phyloP scores from a whole-genome alignment of 2,797 vertebrate species.

The Knipowitschia caucasica region DNA sequence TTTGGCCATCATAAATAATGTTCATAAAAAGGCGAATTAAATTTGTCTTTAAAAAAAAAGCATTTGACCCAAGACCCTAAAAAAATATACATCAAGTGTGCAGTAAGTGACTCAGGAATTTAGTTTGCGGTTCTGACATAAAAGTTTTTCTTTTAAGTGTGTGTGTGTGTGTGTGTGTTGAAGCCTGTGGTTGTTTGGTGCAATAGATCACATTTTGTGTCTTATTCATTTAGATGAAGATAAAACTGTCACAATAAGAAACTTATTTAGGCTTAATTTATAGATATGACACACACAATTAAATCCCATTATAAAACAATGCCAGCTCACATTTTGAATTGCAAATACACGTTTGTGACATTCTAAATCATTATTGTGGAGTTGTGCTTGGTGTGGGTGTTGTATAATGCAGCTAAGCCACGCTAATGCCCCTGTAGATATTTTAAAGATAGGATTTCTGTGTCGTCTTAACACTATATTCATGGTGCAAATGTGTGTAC shows the following conservation, averaged over 20 bases:
- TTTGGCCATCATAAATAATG: too few relatives aligned
- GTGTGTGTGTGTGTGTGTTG: too few relatives aligned
- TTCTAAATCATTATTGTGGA: neutral
- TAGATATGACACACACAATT: neutral
- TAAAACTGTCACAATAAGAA: neutral
- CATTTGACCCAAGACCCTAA: too few relatives aligned
- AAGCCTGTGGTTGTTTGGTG: too few relatives aligned
- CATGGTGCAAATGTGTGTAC: conserved; percentile 45
- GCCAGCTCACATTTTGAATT: neutral
- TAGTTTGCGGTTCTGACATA: too few relatives aligned
- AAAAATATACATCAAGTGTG: too few relatives aligned
- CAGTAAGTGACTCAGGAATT: too few relatives aligned
- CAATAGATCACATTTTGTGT: too few relatives aligned
- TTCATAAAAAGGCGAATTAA: too few relatives aligned
- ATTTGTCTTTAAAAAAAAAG: too few relatives aligned
- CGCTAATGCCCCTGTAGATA: conserved; percentile 14
- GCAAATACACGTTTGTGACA: neutral
- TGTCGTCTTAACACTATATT: conserved; percentile 21
- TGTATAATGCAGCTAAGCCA: conserved; percentile 26
- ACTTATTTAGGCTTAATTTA: neutral
- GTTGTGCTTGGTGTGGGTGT: conserved; percentile 18
- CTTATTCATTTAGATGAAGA: neutral
- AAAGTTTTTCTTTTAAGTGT: too few relatives aligned
- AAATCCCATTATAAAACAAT: neutral
- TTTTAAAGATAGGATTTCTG: conserved; percentile 27